phyloP scores from a whole-genome alignment of 2,113 vertebrate species.

The Lagopus muta region DNA sequence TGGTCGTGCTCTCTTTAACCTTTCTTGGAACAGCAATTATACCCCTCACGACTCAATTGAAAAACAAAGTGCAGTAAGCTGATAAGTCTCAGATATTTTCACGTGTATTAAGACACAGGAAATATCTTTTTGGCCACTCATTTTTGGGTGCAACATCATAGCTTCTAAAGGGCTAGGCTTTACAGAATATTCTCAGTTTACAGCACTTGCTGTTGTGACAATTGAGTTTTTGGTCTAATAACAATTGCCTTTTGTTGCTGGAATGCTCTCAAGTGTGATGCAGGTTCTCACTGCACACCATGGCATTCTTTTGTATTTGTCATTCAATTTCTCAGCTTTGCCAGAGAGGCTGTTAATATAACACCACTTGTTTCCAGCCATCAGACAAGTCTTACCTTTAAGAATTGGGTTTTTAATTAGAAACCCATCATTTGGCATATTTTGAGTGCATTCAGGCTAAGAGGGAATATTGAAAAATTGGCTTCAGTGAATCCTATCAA shows the following conservation, averaged over 20 bases:
- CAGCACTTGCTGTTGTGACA: neutral
- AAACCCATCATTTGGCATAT: neutral
- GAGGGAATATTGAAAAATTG: neutral
- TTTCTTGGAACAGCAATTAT: neutral
- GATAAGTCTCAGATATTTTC: neutral
- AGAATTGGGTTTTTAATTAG: constrained; percentile 22
- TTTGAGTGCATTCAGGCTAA: constrained; percentile 11
- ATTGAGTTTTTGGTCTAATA: neutral
- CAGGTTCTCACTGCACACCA: neutral
- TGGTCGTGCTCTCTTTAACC: neutral
- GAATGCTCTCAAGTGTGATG: neutral
- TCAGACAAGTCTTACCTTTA: neutral
- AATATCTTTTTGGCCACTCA: neutral
- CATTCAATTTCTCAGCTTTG: neutral
- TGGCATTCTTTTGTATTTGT: neutral
- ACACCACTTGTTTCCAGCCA: neutral
- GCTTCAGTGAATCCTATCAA: neutral
- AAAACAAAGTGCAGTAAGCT: neutral
- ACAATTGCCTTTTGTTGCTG: neutral
- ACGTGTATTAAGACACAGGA: neutral
- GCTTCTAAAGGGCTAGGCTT: neutral
- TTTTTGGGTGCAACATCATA: neutral
- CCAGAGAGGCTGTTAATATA: neutral
- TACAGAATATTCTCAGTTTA: neutral
- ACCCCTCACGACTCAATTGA: neutral